These are phyloP conservation scores for Macrobrachium nipponense DNA, from an alignment of 1,140 invertebrate genomes.

Conservation along the genomic window DNA sequence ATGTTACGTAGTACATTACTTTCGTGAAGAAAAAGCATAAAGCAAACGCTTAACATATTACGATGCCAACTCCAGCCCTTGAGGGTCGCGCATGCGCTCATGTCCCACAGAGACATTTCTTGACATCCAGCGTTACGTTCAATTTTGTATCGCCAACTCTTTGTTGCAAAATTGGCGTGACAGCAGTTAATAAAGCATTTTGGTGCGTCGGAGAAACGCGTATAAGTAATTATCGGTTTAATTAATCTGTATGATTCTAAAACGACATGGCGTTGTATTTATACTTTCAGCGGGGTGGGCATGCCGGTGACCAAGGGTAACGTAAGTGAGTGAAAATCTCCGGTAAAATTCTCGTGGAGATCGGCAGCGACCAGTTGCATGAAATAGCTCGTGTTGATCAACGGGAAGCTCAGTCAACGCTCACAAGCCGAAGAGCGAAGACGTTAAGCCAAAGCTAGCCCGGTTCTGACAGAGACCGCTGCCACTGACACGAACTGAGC, in stretches of 20 bases:
- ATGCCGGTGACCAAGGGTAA: neutral
- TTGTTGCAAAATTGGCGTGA: too few species aligned
- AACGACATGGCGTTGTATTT: neutral
- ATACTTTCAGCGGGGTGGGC: neutral
- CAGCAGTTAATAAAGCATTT: too few species aligned
- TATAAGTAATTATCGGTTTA: too few species aligned
- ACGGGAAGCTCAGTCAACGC: conserved; percentile 26
- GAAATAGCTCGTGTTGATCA: conserved; percentile 28
- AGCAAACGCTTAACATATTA: too few species aligned
- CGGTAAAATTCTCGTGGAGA: neutral
- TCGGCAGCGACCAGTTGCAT: conserved; percentile 11
- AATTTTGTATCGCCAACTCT: too few species aligned
- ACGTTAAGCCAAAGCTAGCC: neutral
- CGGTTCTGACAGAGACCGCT: neutral
- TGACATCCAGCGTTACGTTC: too few species aligned
- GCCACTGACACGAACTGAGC: neutral
- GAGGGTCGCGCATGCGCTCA: too few species aligned
- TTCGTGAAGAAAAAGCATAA: too few species aligned
- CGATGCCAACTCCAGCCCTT: too few species aligned
- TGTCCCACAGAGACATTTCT: too few species aligned
- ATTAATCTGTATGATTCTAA: neutral
- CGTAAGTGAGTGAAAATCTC: neutral
- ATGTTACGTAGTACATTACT: too few species aligned
- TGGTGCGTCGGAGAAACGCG: too few species aligned
- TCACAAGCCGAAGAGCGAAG: neutral